Evolutionary conservation across 2,797 vertebrate species (phyloP), one percentile per base, ranked within the genome.

Genomic region (Merluccius polli): DNA sequence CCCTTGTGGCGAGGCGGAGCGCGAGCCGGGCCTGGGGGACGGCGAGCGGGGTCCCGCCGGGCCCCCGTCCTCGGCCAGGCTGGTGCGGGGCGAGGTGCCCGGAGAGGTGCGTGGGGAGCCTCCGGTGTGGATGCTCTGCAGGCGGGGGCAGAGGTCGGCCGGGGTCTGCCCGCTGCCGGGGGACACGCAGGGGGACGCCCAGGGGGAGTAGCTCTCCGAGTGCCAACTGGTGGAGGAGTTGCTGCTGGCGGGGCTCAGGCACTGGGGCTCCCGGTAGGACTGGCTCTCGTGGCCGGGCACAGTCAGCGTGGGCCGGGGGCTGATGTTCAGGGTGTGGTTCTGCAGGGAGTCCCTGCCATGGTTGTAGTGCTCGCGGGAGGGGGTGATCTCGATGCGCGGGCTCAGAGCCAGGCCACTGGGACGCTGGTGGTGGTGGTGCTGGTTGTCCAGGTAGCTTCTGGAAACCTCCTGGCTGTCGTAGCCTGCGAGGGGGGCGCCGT

Each of bases 201-300:
- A 98, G 86, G 98, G 98, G 83, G 98, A 99, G 90, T 96, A 96
- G 90, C 88, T 97, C 94, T 99, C 97, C 44, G 98, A 99, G 92
- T 99, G 95, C 95, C 98, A 99, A 94, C 97, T 98, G 94, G 97
- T 94, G 90, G 98, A 99, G 78, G 98, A 99, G 90, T 96, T 98
- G 90, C 97, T 99, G 93, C 97, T 98, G 92, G 96, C 97, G 0
- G 98, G 98, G 89, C 98, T 99, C 93, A 98, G 92, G 95, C 98
- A 99, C 94, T 94, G 95, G 67, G 97, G 95, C 91, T 99, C 97
- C 73, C 98, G 95, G 91, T 98, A 99, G 88, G 91, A 88, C 0
- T 89, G 86, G 83, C 73, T 90, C 29, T 99, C 97, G 84, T 96
- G 95, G 85, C 96, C 97, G 0, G 97, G 97, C 81, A 99, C 97